Evolutionary conservation across 1,140 invertebrate genomes (phyloP).

Genomic region (Wasmannia auropunctata): DNA sequence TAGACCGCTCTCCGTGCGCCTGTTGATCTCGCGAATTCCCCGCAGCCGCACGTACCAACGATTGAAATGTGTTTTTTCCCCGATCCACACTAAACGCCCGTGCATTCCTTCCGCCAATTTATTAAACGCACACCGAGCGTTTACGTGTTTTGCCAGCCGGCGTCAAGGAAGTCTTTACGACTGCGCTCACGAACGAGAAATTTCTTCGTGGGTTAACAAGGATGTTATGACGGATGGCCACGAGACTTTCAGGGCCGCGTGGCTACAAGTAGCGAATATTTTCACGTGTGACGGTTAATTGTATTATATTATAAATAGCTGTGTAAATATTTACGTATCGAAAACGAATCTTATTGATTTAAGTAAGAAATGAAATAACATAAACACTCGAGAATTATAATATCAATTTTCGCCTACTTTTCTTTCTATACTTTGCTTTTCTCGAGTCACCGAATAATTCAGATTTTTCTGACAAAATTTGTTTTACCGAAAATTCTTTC

Average conservation of each 20-base stretch:
- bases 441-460: not conserved
- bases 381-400: no score
- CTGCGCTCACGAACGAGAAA: not conserved
- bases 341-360: not conserved
- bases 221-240: slow-evolving; percentile 10
- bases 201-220: slow-evolving; percentile 12
- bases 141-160: slow-evolving; percentile 15
- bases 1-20: not conserved
- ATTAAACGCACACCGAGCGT: not conserved
- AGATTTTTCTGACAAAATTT: not conserved
- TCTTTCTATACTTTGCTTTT: not conserved
- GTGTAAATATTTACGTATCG: not conserved
- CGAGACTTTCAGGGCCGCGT: not conserved
- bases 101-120: slow-evolving; percentile 20
- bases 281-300: not conserved
- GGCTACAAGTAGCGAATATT: not conserved
- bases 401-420: not conserved
- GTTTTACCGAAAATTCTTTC: not conserved
- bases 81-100: slow-evolving; percentile 14
- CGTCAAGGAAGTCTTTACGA: slow-evolving; percentile 1
- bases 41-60: not conserved
- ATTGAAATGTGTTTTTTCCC: slow-evolving; percentile 6
- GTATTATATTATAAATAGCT: not conserved
- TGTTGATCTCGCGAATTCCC: slow-evolving; percentile 21
- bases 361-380: not conserved